Conservation (phyloP, 2,888 invertebrate species). For the Phragmatobia fuliginosa region DNA sequence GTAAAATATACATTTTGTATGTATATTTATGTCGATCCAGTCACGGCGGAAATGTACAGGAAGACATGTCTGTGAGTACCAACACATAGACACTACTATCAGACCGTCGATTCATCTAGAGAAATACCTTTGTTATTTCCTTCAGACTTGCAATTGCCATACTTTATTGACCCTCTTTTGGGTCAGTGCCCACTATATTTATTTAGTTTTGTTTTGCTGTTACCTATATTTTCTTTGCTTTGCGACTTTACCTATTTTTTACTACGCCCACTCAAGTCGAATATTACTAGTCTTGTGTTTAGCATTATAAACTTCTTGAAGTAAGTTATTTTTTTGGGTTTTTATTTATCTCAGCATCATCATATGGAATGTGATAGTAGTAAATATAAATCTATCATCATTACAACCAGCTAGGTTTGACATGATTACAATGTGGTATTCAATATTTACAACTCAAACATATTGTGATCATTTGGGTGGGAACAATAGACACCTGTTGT, state of each 20-base stretch:
- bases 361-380: neutral
- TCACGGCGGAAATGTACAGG: slow-evolving; percentile 39
- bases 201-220: slow-evolving; percentile 28
- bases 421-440: neutral
- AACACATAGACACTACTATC: slow-evolving; percentile 42
- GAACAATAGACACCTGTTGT: slow-evolving; percentile 11
- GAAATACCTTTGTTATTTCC: slow-evolving; percentile 32
- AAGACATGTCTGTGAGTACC: slow-evolving; percentile 57
- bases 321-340: neutral
- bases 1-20: slow-evolving; percentile 15
- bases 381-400: neutral
- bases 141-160: slow-evolving; percentile 28
- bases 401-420: neutral
- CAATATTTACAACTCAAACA: neutral
- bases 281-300: slow-evolving; percentile 25
- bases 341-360: neutral
- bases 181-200: slow-evolving; percentile 69
- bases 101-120: slow-evolving; percentile 32
- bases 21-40: slow-evolving; percentile 32
- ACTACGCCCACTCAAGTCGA: slow-evolving; percentile 32
- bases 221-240: slow-evolving; percentile 34
- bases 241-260: slow-evolving; percentile 41
- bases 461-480: neutral
- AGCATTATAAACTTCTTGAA: slow-evolving; percentile 5
- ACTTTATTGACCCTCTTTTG: slow-evolving; percentile 57